These are phyloP conservation scores for Lophotriccus pileatus DNA, from an alignment of 2,797 vertebrate species.

Conservation along the genomic window DNA sequence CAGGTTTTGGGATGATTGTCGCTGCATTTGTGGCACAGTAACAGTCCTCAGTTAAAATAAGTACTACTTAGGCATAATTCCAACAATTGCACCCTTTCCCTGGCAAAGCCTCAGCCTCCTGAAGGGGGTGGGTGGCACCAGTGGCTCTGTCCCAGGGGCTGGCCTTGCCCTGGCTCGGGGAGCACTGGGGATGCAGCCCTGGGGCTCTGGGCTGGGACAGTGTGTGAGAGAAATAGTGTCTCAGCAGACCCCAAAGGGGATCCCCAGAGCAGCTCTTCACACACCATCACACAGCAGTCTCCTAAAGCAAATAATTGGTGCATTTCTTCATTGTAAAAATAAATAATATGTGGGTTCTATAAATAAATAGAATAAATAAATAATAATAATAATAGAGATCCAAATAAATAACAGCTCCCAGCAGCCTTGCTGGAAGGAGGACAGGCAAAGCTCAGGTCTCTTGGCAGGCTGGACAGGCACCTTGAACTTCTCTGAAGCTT, in stretches of 20 bases:
- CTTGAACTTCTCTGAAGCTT: not conserved
- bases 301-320: not conserved
- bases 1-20: not conserved
- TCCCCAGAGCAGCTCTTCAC: not conserved
- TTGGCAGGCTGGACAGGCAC: not conserved
- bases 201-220: not conserved
- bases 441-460: not conserved
- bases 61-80: not conserved
- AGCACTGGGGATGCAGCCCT: not conserved
- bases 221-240: not conserved
- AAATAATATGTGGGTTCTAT: not conserved
- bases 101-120: not conserved
- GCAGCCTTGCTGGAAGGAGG: not conserved
- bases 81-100: not conserved
- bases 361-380: constrained; percentile 66
- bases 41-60: not conserved
- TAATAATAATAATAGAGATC: not conserved
- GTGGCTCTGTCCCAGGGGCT: fast-evolving
- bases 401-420: constrained; percentile 25
- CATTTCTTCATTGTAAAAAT: constrained; percentile 9
- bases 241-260: not conserved
- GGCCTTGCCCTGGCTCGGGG: not conserved
- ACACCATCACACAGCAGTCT: not conserved
- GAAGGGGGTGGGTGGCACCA: not conserved
- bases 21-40: not conserved